phyloP scores from a whole-genome alignment of 2,888 invertebrate species.

The Tenthredo mesomela region DNA sequence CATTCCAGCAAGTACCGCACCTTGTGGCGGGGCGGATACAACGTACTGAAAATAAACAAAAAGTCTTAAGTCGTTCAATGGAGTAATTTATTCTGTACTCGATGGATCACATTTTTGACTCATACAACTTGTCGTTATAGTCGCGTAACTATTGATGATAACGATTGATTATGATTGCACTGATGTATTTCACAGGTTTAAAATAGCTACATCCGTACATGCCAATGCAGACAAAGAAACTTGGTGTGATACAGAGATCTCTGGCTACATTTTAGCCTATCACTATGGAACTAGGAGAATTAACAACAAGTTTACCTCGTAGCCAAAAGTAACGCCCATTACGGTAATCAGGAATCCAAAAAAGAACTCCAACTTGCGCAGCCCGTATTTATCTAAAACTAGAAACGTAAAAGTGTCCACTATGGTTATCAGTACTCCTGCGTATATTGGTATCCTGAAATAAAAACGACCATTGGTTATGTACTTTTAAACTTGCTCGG shows the following conservation, averaged over 20 bases:
- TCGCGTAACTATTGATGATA: neutral
- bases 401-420: slow-evolving; percentile 94
- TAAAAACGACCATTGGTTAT: neutral
- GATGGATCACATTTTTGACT: neutral
- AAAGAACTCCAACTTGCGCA: slow-evolving; percentile 91
- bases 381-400: slow-evolving; percentile 91
- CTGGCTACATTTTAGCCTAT: neutral
- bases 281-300: neutral
- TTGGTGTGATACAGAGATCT: too few species aligned
- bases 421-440: slow-evolving; percentile 91
- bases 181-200: too few species aligned
- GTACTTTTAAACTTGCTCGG: neutral
- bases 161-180: neutral
- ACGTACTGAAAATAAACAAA: slow-evolving; percentile 81
- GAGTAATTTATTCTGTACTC: neutral
- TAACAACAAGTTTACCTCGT: slow-evolving; percentile 80
- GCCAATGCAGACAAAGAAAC: too few species aligned
- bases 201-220: too few species aligned
- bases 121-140: neutral
- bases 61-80: neutral
- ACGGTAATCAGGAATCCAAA: slow-evolving; percentile 89
- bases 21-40: slow-evolving; percentile 85
- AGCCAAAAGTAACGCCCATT: slow-evolving; percentile 94
- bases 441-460: slow-evolving; percentile 81
- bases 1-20: slow-evolving; percentile 87